Evolutionary conservation across 2,888 invertebrate species (phyloP).

Genomic region (Syritta pipiens): DNA sequence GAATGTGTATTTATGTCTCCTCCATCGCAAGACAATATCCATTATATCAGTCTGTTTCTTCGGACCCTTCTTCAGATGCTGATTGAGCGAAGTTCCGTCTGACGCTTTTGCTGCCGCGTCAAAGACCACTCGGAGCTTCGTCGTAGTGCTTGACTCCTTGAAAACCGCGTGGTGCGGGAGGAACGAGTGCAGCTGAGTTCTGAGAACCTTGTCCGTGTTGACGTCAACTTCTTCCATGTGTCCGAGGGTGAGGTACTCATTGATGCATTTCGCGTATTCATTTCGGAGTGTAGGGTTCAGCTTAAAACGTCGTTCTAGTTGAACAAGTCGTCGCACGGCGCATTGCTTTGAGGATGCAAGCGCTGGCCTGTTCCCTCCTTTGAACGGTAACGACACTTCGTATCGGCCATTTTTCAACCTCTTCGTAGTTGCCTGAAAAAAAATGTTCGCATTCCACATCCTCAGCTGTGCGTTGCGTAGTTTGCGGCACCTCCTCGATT

Average conservation of each 20-base stretch:
- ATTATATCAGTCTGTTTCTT: conserved; percentile 6
- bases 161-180: conserved; percentile 5
- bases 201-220: neutral
- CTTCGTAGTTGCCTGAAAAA: neutral
- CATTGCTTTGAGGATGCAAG: conserved; percentile 1
- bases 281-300: conserved; percentile 6
- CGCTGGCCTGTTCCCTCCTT: conserved; percentile 4
- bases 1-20: conserved; percentile 2
- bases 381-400: conserved; percentile 6
- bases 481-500: neutral
- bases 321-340: neutral
- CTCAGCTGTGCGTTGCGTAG: neutral
- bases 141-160: neutral
- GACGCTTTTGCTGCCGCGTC: conserved; percentile 1
- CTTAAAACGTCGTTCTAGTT: conserved; percentile 6
- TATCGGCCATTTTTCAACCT: conserved; percentile 14
- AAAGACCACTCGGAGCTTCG: conserved; percentile 1
- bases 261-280: conserved; percentile 15
- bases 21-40: neutral
- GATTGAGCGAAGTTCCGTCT: conserved; percentile 5
- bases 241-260: conserved; percentile 5
- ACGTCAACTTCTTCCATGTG: conserved; percentile 4
- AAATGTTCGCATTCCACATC: neutral
- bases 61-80: conserved; percentile 6
- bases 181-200: neutral